Evolutionary conservation across 2,797 vertebrate species (phyloP), one percentile per base, ranked within the genome.

Genomic region (Lindbergichthys nudifrons): DNA sequence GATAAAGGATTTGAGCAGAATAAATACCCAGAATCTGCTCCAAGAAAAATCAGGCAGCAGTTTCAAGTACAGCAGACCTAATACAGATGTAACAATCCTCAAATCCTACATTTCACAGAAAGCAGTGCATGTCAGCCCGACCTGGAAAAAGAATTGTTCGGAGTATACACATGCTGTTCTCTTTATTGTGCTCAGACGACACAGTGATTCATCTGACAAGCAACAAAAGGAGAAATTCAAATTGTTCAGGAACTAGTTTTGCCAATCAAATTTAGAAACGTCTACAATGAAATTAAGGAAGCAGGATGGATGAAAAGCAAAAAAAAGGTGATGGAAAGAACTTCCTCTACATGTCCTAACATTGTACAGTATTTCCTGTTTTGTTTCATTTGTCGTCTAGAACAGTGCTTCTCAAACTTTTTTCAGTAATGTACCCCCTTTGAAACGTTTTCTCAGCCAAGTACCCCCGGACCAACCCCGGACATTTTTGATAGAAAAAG

Each of bases 221-320:
- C 78, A 46, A 53, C 57, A 57, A 75, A 87, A 88, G 76, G 81
- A 91, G 81, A 81, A 85, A 90, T 87, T 81, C 80, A 88, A 85
- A 88, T 84, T 62, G 70, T 74, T 53, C 26, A 52, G 60, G 66
- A 83, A 76, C 46, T 51, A 30, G 72, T 83, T 90, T 87, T 77
- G 72, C 59, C 65, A 76, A 36, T 65, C 72, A 86, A 85, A 84
- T 73, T 70, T 62, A 48, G 30, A 54, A 60, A 48, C 65, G 52
- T 41, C 46, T 63, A 45, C 65, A 13, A 48, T 51, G 50, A 68
- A 73, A 86, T 76, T 82, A 68, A 74, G 10, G 47, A 85, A 59
- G 15, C 47, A 52, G 69, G 52, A 66, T 59, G 42, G 73, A 76
- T 77, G 41, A 42, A 77, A 75, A 85, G 79, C 48, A 80, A 62